These are phyloP conservation scores for Saimiri boliviensis DNA, from an alignment of 2,113 vertebrate genomes.

Conservation along the genomic window DNA sequence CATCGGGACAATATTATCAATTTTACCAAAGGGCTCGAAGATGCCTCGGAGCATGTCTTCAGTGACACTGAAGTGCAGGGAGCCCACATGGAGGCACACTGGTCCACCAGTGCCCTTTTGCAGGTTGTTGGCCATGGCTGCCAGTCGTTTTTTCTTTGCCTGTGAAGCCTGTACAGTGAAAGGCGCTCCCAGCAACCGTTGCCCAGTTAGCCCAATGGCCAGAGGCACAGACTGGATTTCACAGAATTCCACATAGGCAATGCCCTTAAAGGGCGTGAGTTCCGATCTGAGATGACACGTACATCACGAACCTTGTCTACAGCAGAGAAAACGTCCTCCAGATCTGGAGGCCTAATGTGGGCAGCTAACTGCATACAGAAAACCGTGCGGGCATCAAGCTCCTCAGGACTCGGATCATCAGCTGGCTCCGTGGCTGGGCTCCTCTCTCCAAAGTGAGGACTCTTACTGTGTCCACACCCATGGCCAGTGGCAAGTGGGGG, in stretches of 20 bases:
- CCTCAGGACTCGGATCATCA: slow-evolving; percentile 76
- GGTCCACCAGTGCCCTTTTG: slow-evolving; percentile 78
- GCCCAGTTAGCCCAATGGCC: slow-evolving; percentile 81
- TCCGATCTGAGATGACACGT: slow-evolving; percentile 82
- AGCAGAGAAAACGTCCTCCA: slow-evolving; percentile 81
- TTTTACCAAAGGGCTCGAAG: slow-evolving; percentile 84
- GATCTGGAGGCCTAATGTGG: slow-evolving; percentile 76
- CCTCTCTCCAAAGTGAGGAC: slow-evolving; percentile 78
- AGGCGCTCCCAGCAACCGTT: slow-evolving; percentile 78
- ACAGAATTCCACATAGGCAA: slow-evolving; percentile 83
- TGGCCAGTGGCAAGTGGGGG: slow-evolving; percentile 61
- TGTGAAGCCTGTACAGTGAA: slow-evolving; percentile 82
- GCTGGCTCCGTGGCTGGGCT: slow-evolving; percentile 72
- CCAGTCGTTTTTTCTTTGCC: slow-evolving; percentile 82
- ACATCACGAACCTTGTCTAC: slow-evolving; percentile 84
- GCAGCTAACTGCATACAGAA: slow-evolving; percentile 83
- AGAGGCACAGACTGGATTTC: slow-evolving; percentile 81
- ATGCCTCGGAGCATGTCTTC: slow-evolving; percentile 83
- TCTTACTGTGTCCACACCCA: slow-evolving; percentile 74
- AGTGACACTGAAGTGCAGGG: slow-evolving; percentile 81
- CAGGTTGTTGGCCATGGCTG: slow-evolving; percentile 78
- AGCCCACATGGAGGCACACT: slow-evolving; percentile 78
- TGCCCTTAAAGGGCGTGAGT: slow-evolving; percentile 81
- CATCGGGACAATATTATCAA: slow-evolving; percentile 80
- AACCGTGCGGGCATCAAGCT: slow-evolving; percentile 78